A percentile compares a stretch with the other conserved stretches of the same genome.
Conservation (phyloP, 2,888 invertebrate genomes). For the Orgyia antiqua region DNA sequence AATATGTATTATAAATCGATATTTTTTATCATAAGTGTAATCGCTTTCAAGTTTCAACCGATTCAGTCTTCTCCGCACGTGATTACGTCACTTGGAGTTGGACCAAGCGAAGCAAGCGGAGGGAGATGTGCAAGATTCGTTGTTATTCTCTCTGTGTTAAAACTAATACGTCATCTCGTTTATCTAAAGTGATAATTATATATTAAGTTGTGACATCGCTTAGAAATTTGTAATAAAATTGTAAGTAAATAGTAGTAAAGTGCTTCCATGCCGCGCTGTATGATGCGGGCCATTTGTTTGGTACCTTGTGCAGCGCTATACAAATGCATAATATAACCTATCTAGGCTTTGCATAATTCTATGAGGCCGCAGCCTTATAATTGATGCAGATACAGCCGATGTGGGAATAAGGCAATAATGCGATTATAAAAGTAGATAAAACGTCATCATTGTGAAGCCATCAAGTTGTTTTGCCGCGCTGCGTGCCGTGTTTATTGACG, state of each 20-base stretch:
- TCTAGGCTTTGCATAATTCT: conserved; percentile 65
- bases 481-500: conserved; percentile 60
- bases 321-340: conserved; percentile 76
- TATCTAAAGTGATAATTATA: conserved; percentile 47
- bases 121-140: conserved; percentile 64
- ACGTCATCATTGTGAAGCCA: conserved; percentile 58
- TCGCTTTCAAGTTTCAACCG: too few relatives aligned
- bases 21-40: too few relatives aligned
- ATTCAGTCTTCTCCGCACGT: too few relatives aligned
- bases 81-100: conserved; percentile 57
- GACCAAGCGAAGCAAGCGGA: conserved; percentile 61
- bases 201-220: conserved; percentile 40
- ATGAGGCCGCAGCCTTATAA: conserved; percentile 63
- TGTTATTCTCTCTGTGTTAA: conserved; percentile 59
- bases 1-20: too few relatives aligned
- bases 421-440: conserved; percentile 58
- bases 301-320: conserved; percentile 65
- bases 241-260: conserved; percentile 53
- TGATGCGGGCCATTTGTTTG: conserved; percentile 62
- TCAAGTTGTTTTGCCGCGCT: conserved; percentile 63
- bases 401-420: conserved; percentile 54
- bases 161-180: conserved; percentile 69
- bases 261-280: conserved; percentile 30
- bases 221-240: conserved; percentile 43
- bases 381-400: conserved; percentile 55